phyloP scores from a whole-genome alignment of 92 coral and sea anemone species.

The Virgularia gustaviana region DNA sequence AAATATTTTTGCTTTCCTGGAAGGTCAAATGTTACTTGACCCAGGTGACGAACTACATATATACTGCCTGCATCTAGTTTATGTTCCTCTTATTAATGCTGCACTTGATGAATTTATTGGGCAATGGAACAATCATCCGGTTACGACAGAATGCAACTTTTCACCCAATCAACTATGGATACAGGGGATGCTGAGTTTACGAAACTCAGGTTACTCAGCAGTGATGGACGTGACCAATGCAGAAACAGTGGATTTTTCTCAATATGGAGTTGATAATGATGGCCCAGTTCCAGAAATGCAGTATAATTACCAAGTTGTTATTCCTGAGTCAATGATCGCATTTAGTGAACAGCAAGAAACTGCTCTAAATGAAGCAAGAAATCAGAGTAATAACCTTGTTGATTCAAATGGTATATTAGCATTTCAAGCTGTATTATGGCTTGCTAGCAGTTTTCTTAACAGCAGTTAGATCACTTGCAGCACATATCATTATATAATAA shows the following conservation, averaged over 20 bases:
- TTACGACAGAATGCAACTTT: constrained; percentile 37
- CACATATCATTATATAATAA: no score
- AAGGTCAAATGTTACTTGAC: constrained; percentile 28
- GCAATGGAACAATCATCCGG: constrained; percentile 51
- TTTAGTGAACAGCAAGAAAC: background rate
- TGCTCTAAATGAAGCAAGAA: background rate
- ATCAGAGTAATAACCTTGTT: background rate
- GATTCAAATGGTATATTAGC: background rate
- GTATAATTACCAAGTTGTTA: background rate
- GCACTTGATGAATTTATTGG: constrained; percentile 47
- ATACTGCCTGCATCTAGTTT: constrained; percentile 44
- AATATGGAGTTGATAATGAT: background rate
- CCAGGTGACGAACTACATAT: constrained; percentile 40
- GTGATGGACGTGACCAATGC: background rate
- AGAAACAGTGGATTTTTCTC: background rate
- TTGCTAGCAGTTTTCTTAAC: background rate
- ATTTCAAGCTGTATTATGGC: background rate
- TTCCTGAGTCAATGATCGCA: background rate
- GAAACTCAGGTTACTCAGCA: constrained; percentile 24
- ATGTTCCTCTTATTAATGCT: constrained; percentile 26
- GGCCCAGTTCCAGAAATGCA: background rate
- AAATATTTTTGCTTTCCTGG: constrained; percentile 43
- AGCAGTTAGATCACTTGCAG: background rate
- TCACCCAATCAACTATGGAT: constrained; percentile 48
- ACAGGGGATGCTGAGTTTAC: constrained; percentile 13